Base-by-base conservation (phyloP, 1,140 invertebrate genomes). In the Pseudomyrmex pallidus region DNA sequence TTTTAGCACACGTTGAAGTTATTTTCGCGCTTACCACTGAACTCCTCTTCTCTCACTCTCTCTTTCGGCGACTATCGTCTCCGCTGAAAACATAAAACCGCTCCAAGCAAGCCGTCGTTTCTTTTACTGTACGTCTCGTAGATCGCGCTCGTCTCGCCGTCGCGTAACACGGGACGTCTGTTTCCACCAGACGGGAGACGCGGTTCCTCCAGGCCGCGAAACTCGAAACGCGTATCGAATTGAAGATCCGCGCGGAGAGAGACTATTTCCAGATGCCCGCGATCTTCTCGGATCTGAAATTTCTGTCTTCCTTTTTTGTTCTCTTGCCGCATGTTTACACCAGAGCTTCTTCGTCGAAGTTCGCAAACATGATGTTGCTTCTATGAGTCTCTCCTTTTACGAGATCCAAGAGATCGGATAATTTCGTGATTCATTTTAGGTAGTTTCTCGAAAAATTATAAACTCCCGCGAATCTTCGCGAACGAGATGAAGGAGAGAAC, bases 1-100 rank as follows among this genome's bases (percentile, higher is more conserved):
- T 91, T 93, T 93, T 93, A 93, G 92, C 92, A 91, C 92, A 90
- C 85, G 89, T 89, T 89, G 80, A 74, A 89, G 92, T 93, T 93
- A 93, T 93, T 93, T 94, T 94, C 86, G 92, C 92, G 68, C 85
- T 89, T 88, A 87, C 90, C 87, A 83, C 85, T 85, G 87, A 85
- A 89, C 90, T 89, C 87, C 84, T 88, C 84, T 86, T 35, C 35
- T 35, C 35, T 35, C 35, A 7, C 35, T 35, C 84, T 73, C 85
- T 87, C 85, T 86, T 76, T 78, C 44, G 56, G n/a, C 62, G 66
- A n/a, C 84, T 89, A 88, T 82, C 83, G 85, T 88, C 91, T 87
- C 82, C 85, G 22, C 89, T 83, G 85, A 90, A 90, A 90, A 90
- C 90, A 83, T 88, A 57, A 74, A 17, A 56, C 67, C 80, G 46